phyloP scores from a whole-genome alignment of 92 coral and sea anemone species.

The Phenganax marumi region DNA sequence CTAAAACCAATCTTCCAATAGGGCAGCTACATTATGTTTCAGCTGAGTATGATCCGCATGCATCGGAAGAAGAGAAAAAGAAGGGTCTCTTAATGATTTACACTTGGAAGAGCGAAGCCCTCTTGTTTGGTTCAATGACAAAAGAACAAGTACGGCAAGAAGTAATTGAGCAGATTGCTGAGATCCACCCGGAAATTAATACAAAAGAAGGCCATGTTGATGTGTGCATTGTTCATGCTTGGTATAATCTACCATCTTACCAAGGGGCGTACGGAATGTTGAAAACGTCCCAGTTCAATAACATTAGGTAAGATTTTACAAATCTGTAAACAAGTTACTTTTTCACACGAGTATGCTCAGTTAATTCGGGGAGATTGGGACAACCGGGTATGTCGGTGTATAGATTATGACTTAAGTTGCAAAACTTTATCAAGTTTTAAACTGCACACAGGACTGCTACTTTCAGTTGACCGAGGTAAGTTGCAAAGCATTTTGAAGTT shows the following conservation, averaged over 20 bases:
- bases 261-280: conserved; percentile 45
- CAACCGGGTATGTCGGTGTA: too few relatives aligned
- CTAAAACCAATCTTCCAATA: conserved; percentile 61
- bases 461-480: too few relatives aligned
- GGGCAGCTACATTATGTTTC: conserved; percentile 57
- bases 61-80: neutral
- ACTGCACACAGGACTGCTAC: too few relatives aligned
- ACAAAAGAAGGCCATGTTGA: conserved; percentile 36
- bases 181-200: conserved; percentile 51
- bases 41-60: conserved; percentile 13
- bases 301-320: conserved; percentile 24
- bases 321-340: neutral
- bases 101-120: conserved; percentile 58
- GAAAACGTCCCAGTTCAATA: conserved; percentile 50
- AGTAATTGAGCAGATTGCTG: conserved; percentile 50
- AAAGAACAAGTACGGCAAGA: conserved; percentile 38
- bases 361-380: neutral
- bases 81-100: conserved; percentile 51
- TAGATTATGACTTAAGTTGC: too few relatives aligned
- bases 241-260: conserved; percentile 55
- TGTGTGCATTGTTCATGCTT: conserved; percentile 48
- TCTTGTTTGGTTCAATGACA: conserved; percentile 53
- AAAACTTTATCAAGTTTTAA: too few relatives aligned
- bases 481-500: too few relatives aligned
- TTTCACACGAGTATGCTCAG: neutral